Evolutionary conservation across 1,140 invertebrate genomes (phyloP).

Genomic region (Diorhabda elongata): DNA sequence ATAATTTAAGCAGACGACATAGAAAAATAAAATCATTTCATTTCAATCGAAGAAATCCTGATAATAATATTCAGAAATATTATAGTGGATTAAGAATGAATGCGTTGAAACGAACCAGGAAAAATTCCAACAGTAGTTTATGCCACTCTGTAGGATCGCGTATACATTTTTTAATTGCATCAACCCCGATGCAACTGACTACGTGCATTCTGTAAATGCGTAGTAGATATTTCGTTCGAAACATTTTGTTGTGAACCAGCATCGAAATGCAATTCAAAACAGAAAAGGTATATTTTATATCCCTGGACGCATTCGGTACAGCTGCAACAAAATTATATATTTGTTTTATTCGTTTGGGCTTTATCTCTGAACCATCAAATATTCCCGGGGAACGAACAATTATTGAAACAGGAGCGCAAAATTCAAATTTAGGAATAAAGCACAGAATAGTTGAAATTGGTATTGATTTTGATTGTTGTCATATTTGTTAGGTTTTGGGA

Average conservation of each 20-base stretch:
- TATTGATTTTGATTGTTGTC: neutral
- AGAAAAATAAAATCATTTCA: no score
- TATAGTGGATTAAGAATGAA: no score
- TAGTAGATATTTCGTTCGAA: neutral
- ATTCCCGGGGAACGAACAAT: neutral
- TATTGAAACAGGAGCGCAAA: neutral
- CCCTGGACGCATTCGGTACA: slow-evolving; percentile 9
- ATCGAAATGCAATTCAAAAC: slow-evolving; percentile 8
- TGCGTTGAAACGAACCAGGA: no score
- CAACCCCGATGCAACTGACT: neutral
- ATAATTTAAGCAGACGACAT: no score
- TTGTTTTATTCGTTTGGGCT: slow-evolving; percentile 6
- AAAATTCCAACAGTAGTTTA: no score
- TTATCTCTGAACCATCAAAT: neutral
- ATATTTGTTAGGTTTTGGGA: no score
- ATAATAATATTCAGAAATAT: no score
- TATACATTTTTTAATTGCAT: neutral
- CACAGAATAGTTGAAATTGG: neutral
- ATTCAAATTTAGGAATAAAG: slow-evolving; percentile 1
- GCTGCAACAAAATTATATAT: slow-evolving; percentile 9
- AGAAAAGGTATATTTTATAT: slow-evolving; percentile 14
- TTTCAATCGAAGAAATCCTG: no score
- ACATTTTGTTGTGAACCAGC: slow-evolving; percentile 6
- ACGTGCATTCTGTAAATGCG: slow-evolving; percentile 5
- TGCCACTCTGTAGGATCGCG: neutral